Conservation (phyloP, 2,797 vertebrate genomes). For the Chromis chromis region DNA sequence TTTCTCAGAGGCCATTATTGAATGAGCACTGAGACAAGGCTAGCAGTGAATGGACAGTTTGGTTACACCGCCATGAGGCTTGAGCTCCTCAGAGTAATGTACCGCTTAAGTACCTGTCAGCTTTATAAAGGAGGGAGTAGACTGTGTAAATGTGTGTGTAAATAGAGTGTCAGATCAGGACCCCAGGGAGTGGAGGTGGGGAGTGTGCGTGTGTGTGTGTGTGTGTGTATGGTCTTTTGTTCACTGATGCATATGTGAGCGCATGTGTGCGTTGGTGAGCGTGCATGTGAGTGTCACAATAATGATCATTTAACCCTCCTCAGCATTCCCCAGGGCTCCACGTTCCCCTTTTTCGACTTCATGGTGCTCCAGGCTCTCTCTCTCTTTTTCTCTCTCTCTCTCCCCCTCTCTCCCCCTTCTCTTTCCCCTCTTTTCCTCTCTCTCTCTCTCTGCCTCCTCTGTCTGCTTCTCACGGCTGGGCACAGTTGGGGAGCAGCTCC, state of each 20-base stretch:
- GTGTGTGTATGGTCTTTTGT: slow-evolving; percentile 32
- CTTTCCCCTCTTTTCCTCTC: slow-evolving; percentile 2
- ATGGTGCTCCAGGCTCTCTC: slow-evolving; percentile 54
- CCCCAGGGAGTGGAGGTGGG: slow-evolving; percentile 82
- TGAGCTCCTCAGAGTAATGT: slow-evolving; percentile 81
- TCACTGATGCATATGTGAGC: slow-evolving; percentile 40
- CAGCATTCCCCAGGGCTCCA: slow-evolving; percentile 80
- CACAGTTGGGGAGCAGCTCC: slow-evolving; percentile 86
- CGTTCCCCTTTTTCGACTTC: slow-evolving; percentile 59
- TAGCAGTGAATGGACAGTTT: slow-evolving; percentile 75
- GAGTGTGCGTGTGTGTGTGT: slow-evolving; percentile 47
- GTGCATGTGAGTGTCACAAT: slow-evolving; percentile 76
- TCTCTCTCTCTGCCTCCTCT: slow-evolving; percentile 56
- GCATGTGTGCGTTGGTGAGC: slow-evolving; percentile 51
- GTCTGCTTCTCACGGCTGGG: slow-evolving; percentile 89
- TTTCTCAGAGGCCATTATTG: slow-evolving; percentile 75
- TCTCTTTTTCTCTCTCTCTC: neutral
- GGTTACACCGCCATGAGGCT: slow-evolving; percentile 75
- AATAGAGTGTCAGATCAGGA: slow-evolving; percentile 86
- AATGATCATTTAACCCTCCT: slow-evolving; percentile 84
- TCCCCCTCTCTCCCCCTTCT: slow-evolving; percentile 2
- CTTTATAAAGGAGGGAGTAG: slow-evolving; percentile 81
- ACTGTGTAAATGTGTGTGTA: slow-evolving; percentile 85
- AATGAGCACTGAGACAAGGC: slow-evolving; percentile 79
- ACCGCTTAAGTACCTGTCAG: slow-evolving; percentile 86